A percentile compares a stretch with the other conserved stretches of the same genome.
phyloP scores from a whole-genome alignment of 1,140 invertebrate genomes.

The Platyscapa corneri region DNA sequence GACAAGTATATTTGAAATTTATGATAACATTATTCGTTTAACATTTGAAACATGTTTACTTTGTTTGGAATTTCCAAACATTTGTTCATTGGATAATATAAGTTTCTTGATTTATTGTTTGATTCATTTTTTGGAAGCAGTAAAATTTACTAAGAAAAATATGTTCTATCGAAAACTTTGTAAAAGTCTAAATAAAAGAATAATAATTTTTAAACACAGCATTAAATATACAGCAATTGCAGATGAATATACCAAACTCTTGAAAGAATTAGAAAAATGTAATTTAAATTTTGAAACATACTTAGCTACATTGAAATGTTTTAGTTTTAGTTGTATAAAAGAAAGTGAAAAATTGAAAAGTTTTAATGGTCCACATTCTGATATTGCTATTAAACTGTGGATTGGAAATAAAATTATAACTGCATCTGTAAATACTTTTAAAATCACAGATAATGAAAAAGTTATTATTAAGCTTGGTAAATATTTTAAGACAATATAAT shows the following conservation, averaged over 20 bases:
- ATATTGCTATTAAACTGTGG: conserved; percentile 18
- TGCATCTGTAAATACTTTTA: background rate
- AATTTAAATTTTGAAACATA: background rate
- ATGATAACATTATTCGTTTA: conserved; percentile 56
- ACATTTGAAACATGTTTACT: conserved; percentile 62
- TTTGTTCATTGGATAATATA: conserved; percentile 48
- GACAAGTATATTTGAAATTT: conserved; percentile 51
- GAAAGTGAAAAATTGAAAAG: conserved; percentile 14
- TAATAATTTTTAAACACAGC: conserved; percentile 6
- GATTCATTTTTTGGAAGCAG: background rate
- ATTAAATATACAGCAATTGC: background rate
- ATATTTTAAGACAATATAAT: conserved; percentile 11
- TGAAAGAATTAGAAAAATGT: background rate
- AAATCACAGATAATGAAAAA: background rate
- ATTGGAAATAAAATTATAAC: conserved; percentile 19
- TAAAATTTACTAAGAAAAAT: background rate
- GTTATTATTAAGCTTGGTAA: background rate
- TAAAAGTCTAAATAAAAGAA: background rate
- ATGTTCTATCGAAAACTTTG: background rate
- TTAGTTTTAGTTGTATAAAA: background rate
- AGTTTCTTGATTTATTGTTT: conserved; percentile 52
- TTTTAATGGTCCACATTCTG: conserved; percentile 13
- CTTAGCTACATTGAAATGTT: background rate
- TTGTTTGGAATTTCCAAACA: conserved; percentile 58
- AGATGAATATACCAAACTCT: conserved; percentile 8